A percentile compares a stretch with the other conserved stretches of the same genome.
Conservation (phyloP, 2,113 vertebrate species). For the Malurus alboscapulatus region DNA sequence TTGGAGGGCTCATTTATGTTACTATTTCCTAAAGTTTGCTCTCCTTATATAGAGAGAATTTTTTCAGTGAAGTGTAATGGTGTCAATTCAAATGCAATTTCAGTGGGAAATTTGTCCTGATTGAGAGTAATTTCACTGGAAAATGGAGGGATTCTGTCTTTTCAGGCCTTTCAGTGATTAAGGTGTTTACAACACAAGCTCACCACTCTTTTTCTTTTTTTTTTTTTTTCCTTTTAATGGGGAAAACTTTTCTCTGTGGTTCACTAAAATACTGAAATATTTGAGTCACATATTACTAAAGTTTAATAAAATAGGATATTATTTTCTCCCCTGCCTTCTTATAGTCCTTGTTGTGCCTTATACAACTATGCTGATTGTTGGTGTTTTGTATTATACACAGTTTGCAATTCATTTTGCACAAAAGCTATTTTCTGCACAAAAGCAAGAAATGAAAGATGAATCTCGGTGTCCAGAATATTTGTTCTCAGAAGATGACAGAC, state of each 20-base stretch:
- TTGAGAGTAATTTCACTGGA: background rate
- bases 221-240: background rate
- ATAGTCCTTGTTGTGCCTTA: background rate
- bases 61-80: background rate
- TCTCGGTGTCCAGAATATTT: background rate
- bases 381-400: background rate
- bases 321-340: background rate
- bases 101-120: background rate
- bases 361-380: background rate
- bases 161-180: background rate
- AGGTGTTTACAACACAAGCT: background rate
- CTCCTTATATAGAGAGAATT: background rate
- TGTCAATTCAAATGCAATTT: conserved; percentile 31
- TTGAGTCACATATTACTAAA: background rate
- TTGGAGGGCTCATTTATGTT: background rate
- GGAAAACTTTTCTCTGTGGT: background rate
- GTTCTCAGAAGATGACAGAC: background rate
- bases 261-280: background rate
- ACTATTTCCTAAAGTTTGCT: background rate
- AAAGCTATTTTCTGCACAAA: background rate
- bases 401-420: background rate
- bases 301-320: background rate
- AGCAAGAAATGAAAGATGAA: background rate
- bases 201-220: background rate
- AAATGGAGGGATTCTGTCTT: background rate